These are phyloP conservation scores for Tragelaphus imberbis DNA, from an alignment of 2,113 vertebrate genomes.

Conservation along the genomic window DNA sequence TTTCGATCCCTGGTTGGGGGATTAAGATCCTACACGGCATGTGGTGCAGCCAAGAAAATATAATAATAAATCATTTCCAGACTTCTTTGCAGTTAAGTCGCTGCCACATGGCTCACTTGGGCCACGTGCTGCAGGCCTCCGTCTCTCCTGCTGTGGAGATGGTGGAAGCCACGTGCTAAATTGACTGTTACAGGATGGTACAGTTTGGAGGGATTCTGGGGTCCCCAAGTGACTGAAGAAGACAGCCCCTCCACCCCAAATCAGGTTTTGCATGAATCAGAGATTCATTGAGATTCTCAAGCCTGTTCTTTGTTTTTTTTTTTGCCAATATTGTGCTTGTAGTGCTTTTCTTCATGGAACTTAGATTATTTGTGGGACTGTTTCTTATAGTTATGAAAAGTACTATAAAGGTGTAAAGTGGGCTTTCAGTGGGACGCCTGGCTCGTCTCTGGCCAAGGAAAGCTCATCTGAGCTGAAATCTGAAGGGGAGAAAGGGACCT, in stretches of 20 bases:
- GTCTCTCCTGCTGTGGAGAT: neutral
- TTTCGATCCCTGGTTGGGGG: neutral
- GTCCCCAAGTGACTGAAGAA: neutral
- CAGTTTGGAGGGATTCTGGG: neutral
- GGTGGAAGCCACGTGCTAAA: neutral
- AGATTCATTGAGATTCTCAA: neutral
- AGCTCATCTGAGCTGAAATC: neutral
- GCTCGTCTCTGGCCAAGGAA: neutral
- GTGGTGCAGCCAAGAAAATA: neutral
- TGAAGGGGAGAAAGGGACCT: neutral
- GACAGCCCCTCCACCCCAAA: neutral
- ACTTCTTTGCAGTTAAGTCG: neutral
- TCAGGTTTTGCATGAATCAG: neutral
- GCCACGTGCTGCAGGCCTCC: accelerated
- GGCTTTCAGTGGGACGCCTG: neutral
- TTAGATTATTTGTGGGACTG: neutral
- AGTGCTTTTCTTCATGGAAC: neutral
- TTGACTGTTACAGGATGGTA: neutral
- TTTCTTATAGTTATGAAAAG: neutral
- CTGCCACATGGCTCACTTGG: neutral
- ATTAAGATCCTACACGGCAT: neutral
- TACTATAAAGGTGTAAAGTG: neutral
- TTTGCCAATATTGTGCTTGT: neutral
- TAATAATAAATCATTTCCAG: neutral
- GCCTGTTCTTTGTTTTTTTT: neutral